Percentiles rank a stretch among this genome's conserved stretches.
These are phyloP conservation scores for Physella acuta DNA, from an alignment of 1,140 invertebrate genomes.

Conservation along the genomic window DNA sequence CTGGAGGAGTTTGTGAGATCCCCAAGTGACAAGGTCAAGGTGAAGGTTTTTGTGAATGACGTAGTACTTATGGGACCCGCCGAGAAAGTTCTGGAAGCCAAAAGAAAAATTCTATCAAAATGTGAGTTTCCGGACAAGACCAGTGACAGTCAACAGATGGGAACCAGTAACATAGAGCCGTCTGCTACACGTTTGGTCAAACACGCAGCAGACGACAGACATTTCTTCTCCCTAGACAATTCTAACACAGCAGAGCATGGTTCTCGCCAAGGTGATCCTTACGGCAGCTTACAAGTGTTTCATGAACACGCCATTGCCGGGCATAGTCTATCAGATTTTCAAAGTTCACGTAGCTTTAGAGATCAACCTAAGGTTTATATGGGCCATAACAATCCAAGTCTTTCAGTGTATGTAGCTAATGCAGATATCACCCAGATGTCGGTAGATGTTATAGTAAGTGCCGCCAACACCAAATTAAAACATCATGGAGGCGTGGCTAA, in stretches of 20 bases:
- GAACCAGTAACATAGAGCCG: too few relatives aligned
- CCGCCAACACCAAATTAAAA: constrained; percentile 75
- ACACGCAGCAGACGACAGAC: too few relatives aligned
- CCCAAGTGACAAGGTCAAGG: too few relatives aligned
- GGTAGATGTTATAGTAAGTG: constrained; percentile 89
- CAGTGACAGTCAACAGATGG: too few relatives aligned
- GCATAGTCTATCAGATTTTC: background rate
- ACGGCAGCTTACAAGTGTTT: background rate
- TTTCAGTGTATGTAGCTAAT: constrained; percentile 7
- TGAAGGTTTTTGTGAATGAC: too few relatives aligned
- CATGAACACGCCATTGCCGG: background rate
- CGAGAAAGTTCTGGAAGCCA: too few relatives aligned
- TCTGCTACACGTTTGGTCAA: too few relatives aligned
- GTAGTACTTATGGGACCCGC: too few relatives aligned
- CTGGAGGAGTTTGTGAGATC: too few relatives aligned
- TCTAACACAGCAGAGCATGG: background rate
- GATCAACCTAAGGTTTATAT: background rate
- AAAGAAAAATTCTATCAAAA: too few relatives aligned
- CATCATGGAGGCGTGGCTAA: constrained; percentile 85
- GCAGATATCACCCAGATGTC: constrained; percentile 83
- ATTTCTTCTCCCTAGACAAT: too few relatives aligned
- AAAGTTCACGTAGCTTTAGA: background rate
- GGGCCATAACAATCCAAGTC: background rate
- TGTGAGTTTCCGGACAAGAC: too few relatives aligned
- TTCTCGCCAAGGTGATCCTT: background rate